Evolutionary conservation across 2,797 vertebrate species (phyloP).

Genomic region (Pseudochromis fuscus): DNA sequence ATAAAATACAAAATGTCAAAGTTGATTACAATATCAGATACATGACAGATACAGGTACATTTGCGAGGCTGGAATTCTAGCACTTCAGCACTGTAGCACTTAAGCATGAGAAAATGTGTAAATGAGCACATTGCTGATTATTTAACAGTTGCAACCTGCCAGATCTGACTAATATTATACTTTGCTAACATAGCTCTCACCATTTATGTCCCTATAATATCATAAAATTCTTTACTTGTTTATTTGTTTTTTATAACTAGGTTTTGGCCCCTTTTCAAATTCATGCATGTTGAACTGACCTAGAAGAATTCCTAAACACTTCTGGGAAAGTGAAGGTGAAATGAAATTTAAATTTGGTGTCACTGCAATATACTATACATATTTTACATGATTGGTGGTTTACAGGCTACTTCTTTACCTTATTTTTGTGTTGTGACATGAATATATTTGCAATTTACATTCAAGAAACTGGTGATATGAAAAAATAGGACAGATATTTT

Average conservation of each 20-base stretch:
- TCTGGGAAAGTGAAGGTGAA: not conserved
- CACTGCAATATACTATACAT: no score
- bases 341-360: no score
- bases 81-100: constrained; percentile 1
- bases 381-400: no score
- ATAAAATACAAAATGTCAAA: not conserved
- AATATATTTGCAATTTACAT: not conserved
- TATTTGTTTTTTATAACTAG: not conserved
- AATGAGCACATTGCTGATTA: constrained; percentile 8
- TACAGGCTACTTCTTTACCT: not conserved
- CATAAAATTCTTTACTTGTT: not conserved
- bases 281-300: not conserved
- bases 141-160: constrained; percentile 13
- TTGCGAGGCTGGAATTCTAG: not conserved
- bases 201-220: not conserved
- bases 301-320: not conserved
- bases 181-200: not conserved
- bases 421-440: no score
- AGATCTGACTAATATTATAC: constrained; percentile 2
- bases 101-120: constrained; percentile 11
- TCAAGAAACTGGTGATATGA: not conserved
- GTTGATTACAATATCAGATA: not conserved
- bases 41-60: not conserved
- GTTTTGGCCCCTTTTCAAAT: not conserved
- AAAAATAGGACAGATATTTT: constrained; percentile 4